Conservation (phyloP, 2,888 invertebrate species). For the Temnothorax unifasciatus region DNA sequence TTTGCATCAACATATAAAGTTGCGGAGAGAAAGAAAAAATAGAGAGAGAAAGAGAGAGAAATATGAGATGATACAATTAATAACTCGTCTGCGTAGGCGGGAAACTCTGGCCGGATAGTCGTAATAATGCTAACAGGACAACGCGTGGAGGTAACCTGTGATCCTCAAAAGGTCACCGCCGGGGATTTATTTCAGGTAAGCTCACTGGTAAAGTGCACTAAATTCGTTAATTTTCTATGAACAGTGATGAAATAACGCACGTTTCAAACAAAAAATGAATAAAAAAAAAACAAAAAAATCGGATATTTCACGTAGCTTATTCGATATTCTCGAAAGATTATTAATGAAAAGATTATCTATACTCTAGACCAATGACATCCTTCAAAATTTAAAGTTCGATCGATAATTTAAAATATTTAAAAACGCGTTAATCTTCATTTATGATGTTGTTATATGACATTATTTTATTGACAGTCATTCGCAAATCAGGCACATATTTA, state of each 20-base stretch:
- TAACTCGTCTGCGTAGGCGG: slow-evolving; percentile 80
- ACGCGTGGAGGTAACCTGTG: slow-evolving; percentile 91
- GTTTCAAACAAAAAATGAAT: background rate
- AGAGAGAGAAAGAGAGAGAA: background rate
- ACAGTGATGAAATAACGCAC: background rate
- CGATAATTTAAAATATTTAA: background rate
- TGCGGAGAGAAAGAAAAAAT: background rate
- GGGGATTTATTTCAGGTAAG: slow-evolving; percentile 91
- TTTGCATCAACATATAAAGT: background rate
- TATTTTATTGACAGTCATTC: background rate
- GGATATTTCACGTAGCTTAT: background rate
- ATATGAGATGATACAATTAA: background rate
- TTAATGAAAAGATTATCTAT: background rate
- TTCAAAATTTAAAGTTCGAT: slow-evolving; percentile 23
- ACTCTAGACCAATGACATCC: background rate
- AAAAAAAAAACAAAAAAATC: background rate
- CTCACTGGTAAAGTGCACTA: background rate
- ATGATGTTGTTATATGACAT: background rate
- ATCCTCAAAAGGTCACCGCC: slow-evolving; percentile 90
- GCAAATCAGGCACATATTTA: background rate
- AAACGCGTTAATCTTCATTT: background rate
- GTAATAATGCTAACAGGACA: slow-evolving; percentile 93
- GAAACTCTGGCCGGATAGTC: slow-evolving; percentile 88
- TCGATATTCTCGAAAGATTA: background rate
- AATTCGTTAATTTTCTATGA: slow-evolving; percentile 31